These are phyloP conservation scores for Diarsia rubi DNA, from an alignment of 2,888 invertebrate species.

Conservation along the genomic window DNA sequence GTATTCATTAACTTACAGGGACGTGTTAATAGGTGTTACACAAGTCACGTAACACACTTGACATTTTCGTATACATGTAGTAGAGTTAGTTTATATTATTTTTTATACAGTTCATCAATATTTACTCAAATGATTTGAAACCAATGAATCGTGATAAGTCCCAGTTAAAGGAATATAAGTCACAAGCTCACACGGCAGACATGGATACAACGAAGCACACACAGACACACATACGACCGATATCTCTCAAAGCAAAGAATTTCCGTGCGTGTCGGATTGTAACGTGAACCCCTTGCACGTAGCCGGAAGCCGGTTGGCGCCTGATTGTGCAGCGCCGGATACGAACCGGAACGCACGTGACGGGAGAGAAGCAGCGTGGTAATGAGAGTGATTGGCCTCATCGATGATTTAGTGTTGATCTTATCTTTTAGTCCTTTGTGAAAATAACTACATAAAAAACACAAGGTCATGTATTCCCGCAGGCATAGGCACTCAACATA, in stretches of 20 bases:
- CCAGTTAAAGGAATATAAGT: not conserved
- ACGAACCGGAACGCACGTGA: conserved; percentile 46
- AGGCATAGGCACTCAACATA: not conserved
- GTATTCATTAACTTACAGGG: too few species aligned
- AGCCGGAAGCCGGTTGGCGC: conserved; percentile 38
- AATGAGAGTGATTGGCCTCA: conserved; percentile 9
- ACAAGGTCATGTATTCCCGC: not conserved
- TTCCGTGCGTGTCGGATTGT: conserved; percentile 1
- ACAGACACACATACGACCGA: not conserved
- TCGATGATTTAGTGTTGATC: not conserved
- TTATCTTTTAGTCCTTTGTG: not conserved
- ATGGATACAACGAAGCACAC: not conserved
- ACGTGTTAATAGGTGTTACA: too few species aligned
- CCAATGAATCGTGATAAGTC: not conserved
- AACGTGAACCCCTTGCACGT: conserved; percentile 29
- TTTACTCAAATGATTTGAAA: not conserved
- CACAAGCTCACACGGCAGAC: not conserved
- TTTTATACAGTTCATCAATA: not conserved
- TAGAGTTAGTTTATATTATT: not conserved
- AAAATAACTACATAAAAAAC: not conserved
- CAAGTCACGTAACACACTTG: too few species aligned
- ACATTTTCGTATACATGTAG: not conserved
- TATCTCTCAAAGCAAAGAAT: not conserved
- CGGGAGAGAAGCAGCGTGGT: not conserved
- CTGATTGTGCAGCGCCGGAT: conserved; percentile 53